Percentiles rank a stretch among this genome's conserved stretches.
Conservation (phyloP, 35 echinoderm and acorn worm genomes). For the Eucidaris tribuloides region DNA sequence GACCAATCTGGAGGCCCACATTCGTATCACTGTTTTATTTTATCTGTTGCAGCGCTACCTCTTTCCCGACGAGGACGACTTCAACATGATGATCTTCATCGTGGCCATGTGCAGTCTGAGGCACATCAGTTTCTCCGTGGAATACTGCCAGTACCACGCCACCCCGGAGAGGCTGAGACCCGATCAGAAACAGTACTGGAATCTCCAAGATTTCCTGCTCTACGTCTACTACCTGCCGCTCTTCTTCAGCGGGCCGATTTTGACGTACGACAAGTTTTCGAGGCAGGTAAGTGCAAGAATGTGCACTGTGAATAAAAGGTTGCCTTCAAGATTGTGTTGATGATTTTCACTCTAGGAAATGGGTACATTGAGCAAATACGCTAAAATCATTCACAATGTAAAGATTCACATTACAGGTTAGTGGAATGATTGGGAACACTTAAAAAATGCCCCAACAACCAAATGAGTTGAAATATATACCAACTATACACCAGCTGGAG, state of each 20-base stretch:
- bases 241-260: constrained; percentile 51
- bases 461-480: no score
- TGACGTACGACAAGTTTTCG: constrained; percentile 65
- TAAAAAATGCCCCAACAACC: no score
- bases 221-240: constrained; percentile 63
- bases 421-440: no score
- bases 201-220: constrained; percentile 24
- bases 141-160: constrained; percentile 44
- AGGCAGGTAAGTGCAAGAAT: constrained; percentile 51
- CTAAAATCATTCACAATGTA: no score
- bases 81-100: constrained; percentile 42
- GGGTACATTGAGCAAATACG: no score
- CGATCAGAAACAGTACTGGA: constrained; percentile 20
- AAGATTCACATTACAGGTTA: no score
- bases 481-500: no score
- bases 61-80: constrained; percentile 41
- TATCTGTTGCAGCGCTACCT: constrained; percentile 24
- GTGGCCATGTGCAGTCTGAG: constrained; percentile 42
- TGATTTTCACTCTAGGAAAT: neutral
- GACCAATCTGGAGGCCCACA: constrained; percentile 23
- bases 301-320: neutral
- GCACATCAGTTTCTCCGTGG: constrained; percentile 51
- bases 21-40: constrained; percentile 31
- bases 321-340: neutral
- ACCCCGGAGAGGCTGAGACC: neutral